phyloP scores from a whole-genome alignment of 2,888 invertebrate genomes.

The Trissolcus brochymenae region DNA sequence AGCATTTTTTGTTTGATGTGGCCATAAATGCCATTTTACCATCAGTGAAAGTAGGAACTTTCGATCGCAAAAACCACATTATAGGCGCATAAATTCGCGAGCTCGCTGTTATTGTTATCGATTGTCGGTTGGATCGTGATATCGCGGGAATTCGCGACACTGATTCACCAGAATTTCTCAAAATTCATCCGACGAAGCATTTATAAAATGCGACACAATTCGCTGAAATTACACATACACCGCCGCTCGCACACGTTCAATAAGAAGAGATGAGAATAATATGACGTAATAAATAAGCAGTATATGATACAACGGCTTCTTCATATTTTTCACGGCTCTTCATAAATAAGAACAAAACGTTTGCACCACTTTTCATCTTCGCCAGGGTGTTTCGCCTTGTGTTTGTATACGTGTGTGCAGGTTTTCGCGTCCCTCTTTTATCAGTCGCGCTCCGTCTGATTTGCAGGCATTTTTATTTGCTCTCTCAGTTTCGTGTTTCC shows the following conservation, averaged over 20 bases:
- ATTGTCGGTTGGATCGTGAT: slow-evolving; percentile 29
- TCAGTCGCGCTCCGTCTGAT: slow-evolving; percentile 16
- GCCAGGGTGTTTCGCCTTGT: slow-evolving; percentile 14
- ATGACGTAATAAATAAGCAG: slow-evolving; percentile 47
- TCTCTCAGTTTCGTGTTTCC: slow-evolving; percentile 53
- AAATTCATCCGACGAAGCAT: slow-evolving; percentile 39
- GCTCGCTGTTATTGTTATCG: slow-evolving; percentile 24
- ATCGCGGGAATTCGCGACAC: slow-evolving; percentile 42
- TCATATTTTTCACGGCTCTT: slow-evolving; percentile 54
- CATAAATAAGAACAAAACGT: slow-evolving; percentile 57
- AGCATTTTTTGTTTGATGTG: not conserved
- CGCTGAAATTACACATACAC: slow-evolving; percentile 40
- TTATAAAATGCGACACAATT: slow-evolving; percentile 29
- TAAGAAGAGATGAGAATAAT: slow-evolving; percentile 50
- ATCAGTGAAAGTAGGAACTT: slow-evolving; percentile 31
- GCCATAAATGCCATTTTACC: no score
- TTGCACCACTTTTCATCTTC: slow-evolving; percentile 52
- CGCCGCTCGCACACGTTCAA: slow-evolving; percentile 25
- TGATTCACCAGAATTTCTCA: slow-evolving; percentile 41
- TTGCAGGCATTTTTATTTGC: slow-evolving; percentile 33
- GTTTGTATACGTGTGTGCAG: slow-evolving; percentile 10
- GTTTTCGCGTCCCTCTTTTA: slow-evolving; percentile 6
- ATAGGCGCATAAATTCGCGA: slow-evolving; percentile 8
- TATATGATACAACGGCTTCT: slow-evolving; percentile 50
- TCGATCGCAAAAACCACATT: slow-evolving; percentile 16